Conservation (phyloP, 2,888 invertebrate species). For the Sesia apiformis region DNA sequence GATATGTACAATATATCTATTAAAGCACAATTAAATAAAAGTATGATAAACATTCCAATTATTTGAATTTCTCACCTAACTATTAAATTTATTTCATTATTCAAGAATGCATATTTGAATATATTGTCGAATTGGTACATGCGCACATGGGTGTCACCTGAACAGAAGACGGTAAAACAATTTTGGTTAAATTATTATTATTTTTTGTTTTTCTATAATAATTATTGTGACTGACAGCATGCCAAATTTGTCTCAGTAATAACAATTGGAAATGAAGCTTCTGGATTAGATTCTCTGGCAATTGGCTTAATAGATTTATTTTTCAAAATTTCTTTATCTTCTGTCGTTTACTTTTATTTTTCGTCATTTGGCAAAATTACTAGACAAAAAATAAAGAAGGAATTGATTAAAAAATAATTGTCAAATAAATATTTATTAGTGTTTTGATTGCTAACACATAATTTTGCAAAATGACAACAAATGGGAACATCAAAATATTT, state of each 20-base stretch:
- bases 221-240: slow-evolving; percentile 70
- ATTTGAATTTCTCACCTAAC: too few relatives aligned
- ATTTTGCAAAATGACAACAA: background rate
- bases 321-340: slow-evolving; percentile 51
- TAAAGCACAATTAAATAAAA: too few relatives aligned
- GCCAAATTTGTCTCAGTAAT: slow-evolving; percentile 42
- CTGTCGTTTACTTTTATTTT: slow-evolving; percentile 9
- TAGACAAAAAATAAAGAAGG: too few relatives aligned
- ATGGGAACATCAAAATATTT: background rate
- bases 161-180: slow-evolving; percentile 70
- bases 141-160: slow-evolving; percentile 62
- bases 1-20: too few relatives aligned
- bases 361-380: slow-evolving; percentile 29
- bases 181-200: slow-evolving; percentile 45
- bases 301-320: slow-evolving; percentile 54
- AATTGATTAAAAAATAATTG: too few relatives aligned
- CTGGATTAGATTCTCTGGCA: slow-evolving; percentile 45
- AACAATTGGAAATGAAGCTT: slow-evolving; percentile 51
- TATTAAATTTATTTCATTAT: too few relatives aligned
- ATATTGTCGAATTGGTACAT: slow-evolving; percentile 51
- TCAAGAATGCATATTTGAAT: background rate
- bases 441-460: background rate
- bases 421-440: too few relatives aligned
- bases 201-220: slow-evolving; percentile 42
- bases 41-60: too few relatives aligned